These are phyloP conservation scores for Buphagus erythrorhynchus DNA, from an alignment of 2,797 vertebrate species.

Conservation along the genomic window DNA sequence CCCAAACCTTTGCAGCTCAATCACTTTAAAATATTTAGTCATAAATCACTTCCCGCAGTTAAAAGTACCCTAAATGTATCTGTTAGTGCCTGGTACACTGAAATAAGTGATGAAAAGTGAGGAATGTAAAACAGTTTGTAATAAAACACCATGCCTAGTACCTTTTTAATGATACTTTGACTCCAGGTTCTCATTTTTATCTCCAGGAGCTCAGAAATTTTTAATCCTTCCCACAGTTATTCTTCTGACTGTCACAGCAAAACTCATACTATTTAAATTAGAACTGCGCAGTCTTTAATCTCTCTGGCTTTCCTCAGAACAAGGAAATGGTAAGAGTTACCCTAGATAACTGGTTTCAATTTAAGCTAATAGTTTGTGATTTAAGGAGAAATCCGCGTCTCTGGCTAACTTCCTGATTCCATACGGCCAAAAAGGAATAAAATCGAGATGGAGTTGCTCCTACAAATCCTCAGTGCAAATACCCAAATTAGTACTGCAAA, in stretches of 20 bases:
- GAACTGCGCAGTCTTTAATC: neutral
- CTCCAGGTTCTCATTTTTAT: neutral
- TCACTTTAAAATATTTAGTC: neutral
- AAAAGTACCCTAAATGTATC: neutral
- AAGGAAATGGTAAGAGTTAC: neutral
- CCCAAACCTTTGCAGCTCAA: neutral
- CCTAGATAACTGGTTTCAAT: constrained; percentile 35
- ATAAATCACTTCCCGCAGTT: neutral
- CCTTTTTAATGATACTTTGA: neutral
- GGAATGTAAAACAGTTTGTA: neutral
- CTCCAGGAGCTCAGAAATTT: neutral
- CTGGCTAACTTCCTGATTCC: constrained; percentile 1
- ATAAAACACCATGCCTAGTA: neutral
- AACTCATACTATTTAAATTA: neutral
- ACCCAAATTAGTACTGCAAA: constrained; percentile 52
- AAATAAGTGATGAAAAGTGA: neutral
- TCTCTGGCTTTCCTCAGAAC: neutral
- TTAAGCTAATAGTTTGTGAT: constrained; percentile 21
- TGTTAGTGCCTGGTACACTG: neutral
- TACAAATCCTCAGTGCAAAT: constrained; percentile 30
- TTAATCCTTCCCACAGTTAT: neutral
- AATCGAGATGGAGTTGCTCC: neutral
- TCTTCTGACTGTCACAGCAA: neutral
- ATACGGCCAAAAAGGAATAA: constrained; percentile 10
- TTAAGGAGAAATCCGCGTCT: neutral